Evolutionary conservation across 1,140 invertebrate species (phyloP).

Genomic region (Drosophila sp.): DNA sequence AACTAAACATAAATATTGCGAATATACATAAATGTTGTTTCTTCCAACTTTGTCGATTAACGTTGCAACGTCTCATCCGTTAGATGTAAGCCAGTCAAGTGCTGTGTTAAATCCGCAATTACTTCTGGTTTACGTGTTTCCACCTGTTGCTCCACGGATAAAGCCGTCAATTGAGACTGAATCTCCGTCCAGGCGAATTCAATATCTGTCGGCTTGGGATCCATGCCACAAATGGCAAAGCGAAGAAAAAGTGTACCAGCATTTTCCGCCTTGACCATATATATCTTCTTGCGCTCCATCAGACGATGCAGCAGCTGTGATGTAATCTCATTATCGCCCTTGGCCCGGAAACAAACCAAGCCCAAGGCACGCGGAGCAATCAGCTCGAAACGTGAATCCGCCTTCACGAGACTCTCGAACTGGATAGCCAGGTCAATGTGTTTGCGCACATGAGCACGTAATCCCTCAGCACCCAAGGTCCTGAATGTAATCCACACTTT

Average conservation of each 20-base stretch:
- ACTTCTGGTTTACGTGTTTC: slow-evolving; percentile 51
- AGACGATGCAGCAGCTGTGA: slow-evolving; percentile 91
- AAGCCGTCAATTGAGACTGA: slow-evolving; percentile 85
- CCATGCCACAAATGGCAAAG: slow-evolving; percentile 92
- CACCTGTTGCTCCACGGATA: slow-evolving; percentile 45
- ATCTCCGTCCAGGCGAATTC: slow-evolving; percentile 94
- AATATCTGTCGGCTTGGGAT: slow-evolving; percentile 90
- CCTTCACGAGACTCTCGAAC: slow-evolving; percentile 89
- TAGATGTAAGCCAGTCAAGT: slow-evolving; percentile 51
- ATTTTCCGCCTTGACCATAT: slow-evolving; percentile 91
- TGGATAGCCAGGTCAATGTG: slow-evolving; percentile 90
- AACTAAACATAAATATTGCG: slow-evolving; percentile 57
- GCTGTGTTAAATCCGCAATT: slow-evolving; percentile 60
- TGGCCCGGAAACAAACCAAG: slow-evolving; percentile 94
- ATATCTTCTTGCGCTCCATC: slow-evolving; percentile 92
- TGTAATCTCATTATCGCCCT: slow-evolving; percentile 90
- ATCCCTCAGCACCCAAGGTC: slow-evolving; percentile 91
- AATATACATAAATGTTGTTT: slow-evolving; percentile 25
- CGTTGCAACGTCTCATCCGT: slow-evolving; percentile 59
- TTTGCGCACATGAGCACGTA: slow-evolving; percentile 92
- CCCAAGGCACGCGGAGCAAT: slow-evolving; percentile 90
- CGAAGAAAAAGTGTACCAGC: slow-evolving; percentile 90
- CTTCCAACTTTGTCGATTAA: slow-evolving; percentile 17
- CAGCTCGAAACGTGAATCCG: slow-evolving; percentile 92
- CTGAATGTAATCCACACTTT: slow-evolving; percentile 98